Conservation (phyloP, 2,888 invertebrate species). For the Adineta ricciae region DNA sequence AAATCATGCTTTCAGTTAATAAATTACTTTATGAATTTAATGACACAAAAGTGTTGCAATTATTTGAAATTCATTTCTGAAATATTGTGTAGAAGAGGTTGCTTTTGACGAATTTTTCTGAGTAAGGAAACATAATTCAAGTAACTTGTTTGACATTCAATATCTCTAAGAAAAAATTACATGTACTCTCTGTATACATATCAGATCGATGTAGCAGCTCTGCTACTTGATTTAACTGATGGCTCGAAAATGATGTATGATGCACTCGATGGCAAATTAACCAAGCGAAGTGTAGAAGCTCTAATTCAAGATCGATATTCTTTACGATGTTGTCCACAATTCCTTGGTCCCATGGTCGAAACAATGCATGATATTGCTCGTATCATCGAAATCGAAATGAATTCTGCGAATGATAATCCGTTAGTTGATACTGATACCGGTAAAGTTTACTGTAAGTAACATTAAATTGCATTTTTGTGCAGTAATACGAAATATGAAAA, state of each 20-base stretch:
- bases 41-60: too few species aligned
- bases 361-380: conserved; percentile 33
- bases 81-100: too few species aligned
- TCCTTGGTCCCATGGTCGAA: conserved; percentile 37
- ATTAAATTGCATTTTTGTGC: too few species aligned
- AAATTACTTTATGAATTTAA: too few species aligned
- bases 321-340: conserved; percentile 37
- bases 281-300: background rate
- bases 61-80: too few species aligned
- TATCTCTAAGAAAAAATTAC: too few species aligned
- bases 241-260: conserved; percentile 7
- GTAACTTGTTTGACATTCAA: too few species aligned
- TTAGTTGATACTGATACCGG: conserved; percentile 35
- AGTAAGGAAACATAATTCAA: too few species aligned
- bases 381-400: conserved; percentile 36
- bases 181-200: too few species aligned
- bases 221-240: background rate
- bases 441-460: background rate
- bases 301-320: conserved; percentile 38
- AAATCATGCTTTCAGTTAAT: too few species aligned
- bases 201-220: conserved; percentile 31
- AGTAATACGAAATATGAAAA: too few species aligned
- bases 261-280: conserved; percentile 11
- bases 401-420: conserved; percentile 38
- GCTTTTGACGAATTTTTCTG: too few species aligned